Evolutionary conservation across 1,140 invertebrate species (phyloP), one percentile per base, ranked within the genome.

Genomic region (Cydia amplana): DNA sequence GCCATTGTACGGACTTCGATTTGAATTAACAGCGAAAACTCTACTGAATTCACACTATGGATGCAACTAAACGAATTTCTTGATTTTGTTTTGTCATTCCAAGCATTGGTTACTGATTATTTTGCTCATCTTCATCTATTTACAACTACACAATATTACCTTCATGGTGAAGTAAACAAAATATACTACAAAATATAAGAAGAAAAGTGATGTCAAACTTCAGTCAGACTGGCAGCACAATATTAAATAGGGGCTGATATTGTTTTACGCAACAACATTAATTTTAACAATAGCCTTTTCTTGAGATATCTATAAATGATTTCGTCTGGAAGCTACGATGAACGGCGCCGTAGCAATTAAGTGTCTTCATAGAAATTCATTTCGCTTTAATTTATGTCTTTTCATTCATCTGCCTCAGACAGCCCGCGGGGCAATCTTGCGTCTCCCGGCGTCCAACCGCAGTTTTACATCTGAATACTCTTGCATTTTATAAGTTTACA

Each of bases 341-440:
- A 67, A n/a, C 64, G 23, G 2, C 14, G 25, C 28, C 64, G 64
- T 64, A 14, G 63, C 64, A 67, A 67, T 67, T 32, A 67, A 67
- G 64, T 36, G 25, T 36, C 32, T 18, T 36, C 65, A 36, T 70
- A 70, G 28, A 36, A 70, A 36, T 70, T 43, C 65, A 70, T 70
- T 70, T 70, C 65, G 10, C 36, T 70, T 70, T 70, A 70, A 36
- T 36, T 36, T 18, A 1, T 70, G 65, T 70, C 65, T 70, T 70
- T 36, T 70, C 65, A 70, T 70, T 43, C 32, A 40, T 70, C 65
- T 70, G 65, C 43, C 28, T 23, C 64, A 28, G 64, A 28, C 64
- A 32, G 55, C 7, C 55, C 20, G 2, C 55, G 55, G 55, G 36
- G 55, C 55, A 60, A 60, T 60, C 20, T 60, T 60, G n/a, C 7